Conservation (phyloP, 1,140 invertebrate species). For the Thaumatotibia leucotreta region DNA sequence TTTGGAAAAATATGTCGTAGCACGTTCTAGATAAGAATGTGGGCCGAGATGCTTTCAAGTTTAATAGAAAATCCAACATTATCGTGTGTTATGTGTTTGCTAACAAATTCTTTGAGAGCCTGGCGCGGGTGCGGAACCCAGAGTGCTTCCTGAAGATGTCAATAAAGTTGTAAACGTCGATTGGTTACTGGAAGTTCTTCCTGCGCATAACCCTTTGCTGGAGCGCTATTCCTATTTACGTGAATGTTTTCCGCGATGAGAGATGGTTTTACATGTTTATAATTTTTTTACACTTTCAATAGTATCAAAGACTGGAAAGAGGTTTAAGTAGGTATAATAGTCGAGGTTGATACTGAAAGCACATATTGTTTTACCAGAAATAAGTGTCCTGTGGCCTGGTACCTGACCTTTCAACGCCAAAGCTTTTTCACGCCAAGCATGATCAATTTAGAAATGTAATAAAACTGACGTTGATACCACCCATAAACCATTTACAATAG, state of each 20-base stretch:
- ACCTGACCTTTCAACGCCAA: too few species aligned
- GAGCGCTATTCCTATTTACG: not conserved
- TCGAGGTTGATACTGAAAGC: too few species aligned
- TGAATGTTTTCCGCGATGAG: not conserved
- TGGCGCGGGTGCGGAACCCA: constrained; percentile 28
- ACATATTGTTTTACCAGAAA: too few species aligned
- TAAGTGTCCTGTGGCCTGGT: too few species aligned
- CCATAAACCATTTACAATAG: too few species aligned
- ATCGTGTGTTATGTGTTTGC: constrained; percentile 72
- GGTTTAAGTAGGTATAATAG: too few species aligned
- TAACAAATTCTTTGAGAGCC: constrained; percentile 70
- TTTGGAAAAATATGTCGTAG: constrained; percentile 75
- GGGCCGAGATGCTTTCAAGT: constrained; percentile 72
- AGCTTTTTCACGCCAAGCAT: too few species aligned
- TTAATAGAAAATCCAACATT: constrained; percentile 77
- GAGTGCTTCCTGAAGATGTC: constrained; percentile 7
- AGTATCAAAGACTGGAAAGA: too few species aligned
- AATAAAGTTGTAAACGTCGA: constrained; percentile 1
- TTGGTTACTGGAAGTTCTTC: constrained; percentile 6
- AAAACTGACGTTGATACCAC: too few species aligned
- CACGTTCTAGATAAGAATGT: constrained; percentile 74
- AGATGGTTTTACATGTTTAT: not conserved
- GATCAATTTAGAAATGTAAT: too few species aligned
- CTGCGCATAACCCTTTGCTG: not conserved
- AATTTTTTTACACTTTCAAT: not conserved